Evolutionary conservation across 2,888 invertebrate genomes (phyloP), one percentile per base, ranked within the genome.

Genomic region (Acleris holmiana): DNA sequence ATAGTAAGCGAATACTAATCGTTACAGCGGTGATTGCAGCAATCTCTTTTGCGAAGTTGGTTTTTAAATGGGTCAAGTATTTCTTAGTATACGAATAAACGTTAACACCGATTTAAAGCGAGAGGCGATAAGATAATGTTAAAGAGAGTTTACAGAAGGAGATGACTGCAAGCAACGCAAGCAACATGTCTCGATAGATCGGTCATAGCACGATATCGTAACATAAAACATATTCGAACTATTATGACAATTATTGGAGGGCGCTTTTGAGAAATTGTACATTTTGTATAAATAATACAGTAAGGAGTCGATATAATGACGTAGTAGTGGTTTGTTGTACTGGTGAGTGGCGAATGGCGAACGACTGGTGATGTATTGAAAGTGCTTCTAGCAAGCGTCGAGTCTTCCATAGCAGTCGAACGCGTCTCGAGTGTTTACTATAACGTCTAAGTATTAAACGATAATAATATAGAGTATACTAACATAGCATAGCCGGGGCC

Each of bases 351-450:
- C 58, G 64, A 64, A 59, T 58, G 86, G 88, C 89, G 90, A 80
- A 81, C 88, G 90, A 87, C 89, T 89, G 89, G 88, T 76, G 76
- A 77, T 79, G 85, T 88, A 87, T 85, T 88, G 89, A 87, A 84
- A 86, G 86, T 89, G 91, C 91, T 91, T 91, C 86, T 86, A 80
- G 87, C 81, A 90, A 91, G 92, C 91, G 89, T 89, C 85, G 86
- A 87, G 92, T 92, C 92, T 92, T 92, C 92, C 92, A 92, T 89
- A 91, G 86, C 91, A 89, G 91, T 91, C 91, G 89, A 80, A 76
- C 89, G 89, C 89, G 82, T 79, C 73, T 75, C 74, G 84, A 77
- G 82, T 86, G 84, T 88, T 84, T 85, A 87, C 84, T 89, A 86
- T 90, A 85, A 88, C 83, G 76, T 84, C 82, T 91, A 92, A 91